A percentile compares a stretch with the other conserved stretches of the same genome.
These are phyloP conservation scores for Drosophila prosaltans DNA, from an alignment of 1,140 invertebrate genomes.

Conservation along the genomic window DNA sequence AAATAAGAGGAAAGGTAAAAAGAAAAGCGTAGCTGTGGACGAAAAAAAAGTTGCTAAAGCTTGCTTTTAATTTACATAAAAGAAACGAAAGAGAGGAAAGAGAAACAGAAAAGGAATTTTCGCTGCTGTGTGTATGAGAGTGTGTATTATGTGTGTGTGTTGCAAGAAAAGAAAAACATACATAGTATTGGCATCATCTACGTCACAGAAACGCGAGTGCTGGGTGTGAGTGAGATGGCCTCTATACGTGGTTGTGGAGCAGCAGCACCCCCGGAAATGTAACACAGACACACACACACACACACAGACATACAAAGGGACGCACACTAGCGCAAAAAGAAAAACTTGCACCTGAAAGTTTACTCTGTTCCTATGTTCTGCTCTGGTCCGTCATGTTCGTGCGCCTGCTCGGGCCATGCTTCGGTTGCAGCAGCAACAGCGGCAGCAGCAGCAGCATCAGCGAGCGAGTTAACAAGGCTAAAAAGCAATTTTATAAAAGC, in stretches of 20 bases:
- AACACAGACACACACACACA: constrained; percentile 48
- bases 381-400: constrained; percentile 33
- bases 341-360: constrained; percentile 81
- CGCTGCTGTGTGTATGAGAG: constrained; percentile 24
- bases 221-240: constrained; percentile 49
- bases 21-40: background rate
- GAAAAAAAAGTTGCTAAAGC: constrained; percentile 10
- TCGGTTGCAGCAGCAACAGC: constrained; percentile 37
- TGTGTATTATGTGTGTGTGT: background rate
- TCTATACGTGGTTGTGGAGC: constrained; percentile 43
- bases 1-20: background rate
- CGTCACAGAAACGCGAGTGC: constrained; percentile 59
- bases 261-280: constrained; percentile 74
- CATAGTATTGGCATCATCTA: constrained; percentile 51
- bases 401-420: constrained; percentile 43
- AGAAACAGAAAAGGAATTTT: constrained; percentile 57
- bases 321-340: constrained; percentile 52
- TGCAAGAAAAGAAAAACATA: constrained; percentile 45
- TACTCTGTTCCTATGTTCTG: constrained; percentile 26
- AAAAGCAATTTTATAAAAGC: constrained; percentile 14
- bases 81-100: background rate
- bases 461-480: background rate
- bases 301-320: constrained; percentile 10
- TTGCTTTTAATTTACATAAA: constrained; percentile 55
- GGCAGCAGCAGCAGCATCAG: constrained; percentile 10